These are phyloP conservation scores for Drosophila villosipedis DNA, from an alignment of 2,888 invertebrate species.

Conservation along the genomic window DNA sequence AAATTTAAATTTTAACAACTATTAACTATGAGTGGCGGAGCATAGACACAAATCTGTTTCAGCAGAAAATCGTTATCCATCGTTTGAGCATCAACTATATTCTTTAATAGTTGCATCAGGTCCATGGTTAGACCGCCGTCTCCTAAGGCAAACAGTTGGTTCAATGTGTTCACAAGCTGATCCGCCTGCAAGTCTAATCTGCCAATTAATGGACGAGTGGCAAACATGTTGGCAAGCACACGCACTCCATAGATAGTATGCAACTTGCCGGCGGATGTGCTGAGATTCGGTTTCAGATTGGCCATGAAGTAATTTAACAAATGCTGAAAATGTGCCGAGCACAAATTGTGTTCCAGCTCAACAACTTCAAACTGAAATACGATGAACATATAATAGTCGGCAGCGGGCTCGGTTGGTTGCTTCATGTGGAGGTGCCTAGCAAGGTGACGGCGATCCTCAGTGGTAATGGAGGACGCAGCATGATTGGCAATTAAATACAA, in stretches of 20 bases:
- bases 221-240: slow-evolving; percentile 73
- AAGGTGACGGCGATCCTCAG: slow-evolving; percentile 63
- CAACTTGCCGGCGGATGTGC: slow-evolving; percentile 42
- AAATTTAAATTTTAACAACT: not conserved
- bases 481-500: slow-evolving; percentile 69
- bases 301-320: slow-evolving; percentile 41
- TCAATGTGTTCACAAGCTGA: slow-evolving; percentile 57
- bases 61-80: slow-evolving; percentile 36
- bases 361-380: slow-evolving; percentile 64
- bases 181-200: not conserved
- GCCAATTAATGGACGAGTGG: slow-evolving; percentile 15
- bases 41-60: slow-evolving; percentile 38
- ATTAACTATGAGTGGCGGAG: not conserved
- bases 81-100: slow-evolving; percentile 47
- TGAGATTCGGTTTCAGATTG: slow-evolving; percentile 54
- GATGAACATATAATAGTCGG: slow-evolving; percentile 77
- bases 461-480: slow-evolving; percentile 40
- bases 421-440: slow-evolving; percentile 65
- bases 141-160: slow-evolving; percentile 68
- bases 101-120: slow-evolving; percentile 72
- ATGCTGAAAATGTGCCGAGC: slow-evolving; percentile 16
- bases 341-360: slow-evolving; percentile 3
- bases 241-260: slow-evolving; percentile 69
- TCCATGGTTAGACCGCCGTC: slow-evolving; percentile 58
- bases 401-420: slow-evolving; percentile 57